A percentile compares a stretch with the other conserved stretches of the same genome.
phyloP scores from a whole-genome alignment of 2,888 invertebrate species.

The Nomada flava region DNA sequence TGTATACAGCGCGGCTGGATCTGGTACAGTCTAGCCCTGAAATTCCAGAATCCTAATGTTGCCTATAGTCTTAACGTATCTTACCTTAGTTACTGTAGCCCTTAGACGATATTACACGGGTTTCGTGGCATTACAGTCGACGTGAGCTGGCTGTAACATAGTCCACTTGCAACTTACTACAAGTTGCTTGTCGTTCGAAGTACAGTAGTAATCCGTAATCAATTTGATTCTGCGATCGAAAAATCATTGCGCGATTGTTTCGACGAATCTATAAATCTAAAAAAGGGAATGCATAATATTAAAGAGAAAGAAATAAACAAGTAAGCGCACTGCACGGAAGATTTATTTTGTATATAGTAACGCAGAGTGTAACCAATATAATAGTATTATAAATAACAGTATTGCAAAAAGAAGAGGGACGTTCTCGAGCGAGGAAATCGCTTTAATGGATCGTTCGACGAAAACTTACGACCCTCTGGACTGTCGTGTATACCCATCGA shows the following conservation, averaged over 20 bases:
- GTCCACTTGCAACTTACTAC: not conserved
- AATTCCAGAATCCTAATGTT: constrained; percentile 29
- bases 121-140: constrained; percentile 9
- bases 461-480: constrained; percentile 4
- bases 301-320: too few species aligned
- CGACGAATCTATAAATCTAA: too few species aligned
- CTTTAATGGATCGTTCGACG: constrained; percentile 4
- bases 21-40: not conserved
- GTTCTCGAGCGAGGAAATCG: not conserved
- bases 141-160: constrained; percentile 6
- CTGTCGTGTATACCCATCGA: not conserved
- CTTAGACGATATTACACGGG: constrained; percentile 1
- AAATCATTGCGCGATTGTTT: too few species aligned
- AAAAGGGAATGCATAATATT: too few species aligned
- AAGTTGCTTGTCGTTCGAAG: not conserved
- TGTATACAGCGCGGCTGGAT: constrained; percentile 3
- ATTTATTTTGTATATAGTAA: too few species aligned
- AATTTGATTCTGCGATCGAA: not conserved
- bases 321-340: too few species aligned
- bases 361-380: too few species aligned
- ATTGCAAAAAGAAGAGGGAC: too few species aligned
- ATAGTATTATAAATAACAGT: too few species aligned
- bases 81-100: constrained; percentile 12
- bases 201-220: not conserved
- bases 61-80: constrained; percentile 14